phyloP scores from a whole-genome alignment of 2,888 invertebrate genomes.

The Melieria picta region DNA sequence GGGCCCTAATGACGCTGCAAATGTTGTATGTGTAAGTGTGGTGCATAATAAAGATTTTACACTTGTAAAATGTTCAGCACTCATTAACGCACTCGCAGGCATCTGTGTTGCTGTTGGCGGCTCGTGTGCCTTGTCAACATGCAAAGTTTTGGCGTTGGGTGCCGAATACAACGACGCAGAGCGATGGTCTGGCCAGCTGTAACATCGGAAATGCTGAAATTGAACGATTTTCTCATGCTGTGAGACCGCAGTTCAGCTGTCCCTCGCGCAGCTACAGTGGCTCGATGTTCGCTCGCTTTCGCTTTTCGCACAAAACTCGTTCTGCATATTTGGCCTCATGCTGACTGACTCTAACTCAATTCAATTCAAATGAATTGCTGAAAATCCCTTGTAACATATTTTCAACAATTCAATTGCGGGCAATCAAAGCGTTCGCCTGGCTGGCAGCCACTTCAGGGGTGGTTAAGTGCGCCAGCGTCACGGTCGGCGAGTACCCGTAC shows the following conservation, averaged over 20 bases:
- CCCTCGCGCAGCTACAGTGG: too few relatives aligned
- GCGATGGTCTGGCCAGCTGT: too few relatives aligned
- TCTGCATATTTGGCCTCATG: neutral
- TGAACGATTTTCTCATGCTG: too few relatives aligned
- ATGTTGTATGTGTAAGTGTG: neutral
- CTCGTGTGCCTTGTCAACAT: too few relatives aligned
- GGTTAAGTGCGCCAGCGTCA: neutral
- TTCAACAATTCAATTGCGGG: slow-evolving; percentile 9
- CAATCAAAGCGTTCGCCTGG: slow-evolving; percentile 8
- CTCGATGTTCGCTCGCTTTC: too few relatives aligned
- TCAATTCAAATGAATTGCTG: neutral
- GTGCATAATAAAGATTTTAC: too few relatives aligned
- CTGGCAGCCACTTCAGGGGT: neutral
- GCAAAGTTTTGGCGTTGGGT: too few relatives aligned
- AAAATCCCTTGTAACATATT: neutral
- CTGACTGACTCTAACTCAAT: neutral
- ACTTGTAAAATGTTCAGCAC: neutral
- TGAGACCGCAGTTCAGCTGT: too few relatives aligned
- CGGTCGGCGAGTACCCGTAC: neutral
- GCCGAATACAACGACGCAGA: too few relatives aligned
- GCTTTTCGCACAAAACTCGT: neutral
- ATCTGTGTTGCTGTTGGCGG: too few relatives aligned
- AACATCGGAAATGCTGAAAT: too few relatives aligned
- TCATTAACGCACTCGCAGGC: too few relatives aligned
- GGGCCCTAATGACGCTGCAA: neutral